Percentiles rank a stretch among this genome's conserved stretches.
These are phyloP conservation scores for Plectrocnemia conspersa DNA, from an alignment of 1,140 invertebrate species.

Conservation along the genomic window DNA sequence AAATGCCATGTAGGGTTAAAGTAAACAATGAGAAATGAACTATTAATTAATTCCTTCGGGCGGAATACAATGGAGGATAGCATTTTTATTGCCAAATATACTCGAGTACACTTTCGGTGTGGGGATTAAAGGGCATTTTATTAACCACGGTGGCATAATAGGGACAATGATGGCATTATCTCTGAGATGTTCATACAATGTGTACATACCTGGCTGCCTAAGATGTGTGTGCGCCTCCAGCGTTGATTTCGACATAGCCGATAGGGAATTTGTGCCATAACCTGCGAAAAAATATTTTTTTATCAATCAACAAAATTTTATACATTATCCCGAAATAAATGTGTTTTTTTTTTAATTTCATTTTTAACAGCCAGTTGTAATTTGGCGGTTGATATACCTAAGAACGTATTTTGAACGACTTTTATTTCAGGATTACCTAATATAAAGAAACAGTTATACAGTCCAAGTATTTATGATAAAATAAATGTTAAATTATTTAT, in stretches of 20 bases:
- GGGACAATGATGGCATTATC: not conserved
- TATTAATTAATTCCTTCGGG: slow-evolving; percentile 14
- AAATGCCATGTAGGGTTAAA: not conserved
- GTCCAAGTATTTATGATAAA: too few species aligned
- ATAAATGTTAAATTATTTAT: too few species aligned
- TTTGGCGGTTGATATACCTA: too few species aligned
- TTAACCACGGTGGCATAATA: slow-evolving; percentile 47
- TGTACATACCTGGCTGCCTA: slow-evolving; percentile 72
- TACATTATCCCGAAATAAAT: not conserved
- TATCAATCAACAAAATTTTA: too few species aligned
- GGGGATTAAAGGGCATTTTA: slow-evolving; percentile 56
- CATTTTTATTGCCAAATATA: slow-evolving; percentile 17
- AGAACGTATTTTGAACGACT: too few species aligned
- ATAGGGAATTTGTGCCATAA: slow-evolving; percentile 70
- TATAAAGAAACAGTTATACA: too few species aligned
- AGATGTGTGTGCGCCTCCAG: slow-evolving; percentile 79
- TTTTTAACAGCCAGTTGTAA: not conserved
- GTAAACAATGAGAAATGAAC: slow-evolving; percentile 19
- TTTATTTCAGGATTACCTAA: too few species aligned
- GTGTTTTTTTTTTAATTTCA: not conserved
- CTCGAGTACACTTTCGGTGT: slow-evolving; percentile 48
- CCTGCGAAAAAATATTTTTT: slow-evolving; percentile 57
- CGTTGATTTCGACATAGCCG: slow-evolving; percentile 64
- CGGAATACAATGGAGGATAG: slow-evolving; percentile 10
- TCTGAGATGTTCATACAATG: not conserved